Conservation (phyloP, 2,113 vertebrate species). For the Pyrgilauda ruficollis region DNA sequence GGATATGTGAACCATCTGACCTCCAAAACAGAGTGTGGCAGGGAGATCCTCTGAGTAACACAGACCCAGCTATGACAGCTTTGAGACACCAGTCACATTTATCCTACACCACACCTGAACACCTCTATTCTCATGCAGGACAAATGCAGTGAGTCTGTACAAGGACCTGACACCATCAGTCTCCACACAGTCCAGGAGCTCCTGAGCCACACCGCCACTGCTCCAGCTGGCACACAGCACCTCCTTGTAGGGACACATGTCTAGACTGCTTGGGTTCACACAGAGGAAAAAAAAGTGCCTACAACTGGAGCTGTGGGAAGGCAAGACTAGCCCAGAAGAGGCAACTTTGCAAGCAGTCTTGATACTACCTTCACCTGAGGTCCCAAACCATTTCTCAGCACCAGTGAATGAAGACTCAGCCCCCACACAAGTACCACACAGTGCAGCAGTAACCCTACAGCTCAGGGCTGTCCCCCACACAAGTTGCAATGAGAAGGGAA, state of each 20-base stretch:
- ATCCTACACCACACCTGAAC: background rate
- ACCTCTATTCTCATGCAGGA: background rate
- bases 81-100: background rate
- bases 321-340: background rate
- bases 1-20: background rate
- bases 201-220: background rate
- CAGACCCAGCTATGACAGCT: background rate
- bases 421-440: fast-evolving
- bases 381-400: background rate
- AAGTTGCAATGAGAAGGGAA: background rate
- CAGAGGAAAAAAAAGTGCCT: background rate
- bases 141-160: background rate
- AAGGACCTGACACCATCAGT: background rate
- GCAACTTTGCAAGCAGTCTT: background rate
- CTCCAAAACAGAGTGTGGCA: background rate
- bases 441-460: background rate
- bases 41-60: background rate
- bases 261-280: background rate
- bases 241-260: fast-evolving
- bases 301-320: background rate
- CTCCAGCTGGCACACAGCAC: background rate
- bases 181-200: background rate
- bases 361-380: background rate
- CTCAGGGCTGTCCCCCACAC: background rate
- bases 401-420: background rate